These are phyloP conservation scores for Lepidocyrtoides sp. DNA, from an alignment of 2,888 invertebrate genomes.

Conservation along the genomic window DNA sequence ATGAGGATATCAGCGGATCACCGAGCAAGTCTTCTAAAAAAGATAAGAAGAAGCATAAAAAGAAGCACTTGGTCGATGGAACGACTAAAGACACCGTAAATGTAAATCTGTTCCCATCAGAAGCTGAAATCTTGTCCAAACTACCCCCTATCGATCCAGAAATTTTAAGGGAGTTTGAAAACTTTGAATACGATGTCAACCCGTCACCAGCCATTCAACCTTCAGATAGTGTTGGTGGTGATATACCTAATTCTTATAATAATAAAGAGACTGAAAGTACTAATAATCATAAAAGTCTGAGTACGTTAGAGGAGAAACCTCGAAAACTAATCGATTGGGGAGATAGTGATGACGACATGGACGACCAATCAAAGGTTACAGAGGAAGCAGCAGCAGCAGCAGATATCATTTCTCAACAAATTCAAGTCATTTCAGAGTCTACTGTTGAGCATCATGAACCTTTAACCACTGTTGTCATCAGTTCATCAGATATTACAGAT, in stretches of 20 bases:
- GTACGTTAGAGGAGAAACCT: conserved; percentile 62
- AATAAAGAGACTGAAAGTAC: conserved; percentile 72
- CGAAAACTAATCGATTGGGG: conserved; percentile 82
- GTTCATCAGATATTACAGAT: conserved; percentile 46
- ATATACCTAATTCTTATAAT: conserved; percentile 66
- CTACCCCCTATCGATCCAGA: conserved; percentile 90
- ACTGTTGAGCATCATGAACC: conserved; percentile 24
- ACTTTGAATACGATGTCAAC: conserved; percentile 73
- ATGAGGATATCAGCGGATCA: conserved; percentile 24
- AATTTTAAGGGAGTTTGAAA: conserved; percentile 87
- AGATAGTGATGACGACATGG: conserved; percentile 82
- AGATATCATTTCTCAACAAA: conserved; percentile 56
- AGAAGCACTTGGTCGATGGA: conserved; percentile 33
- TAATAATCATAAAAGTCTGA: conserved; percentile 68
- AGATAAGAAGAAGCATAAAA: conserved; percentile 65
- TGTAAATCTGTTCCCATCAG: conserved; percentile 86
- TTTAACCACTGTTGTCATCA: conserved; percentile 25
- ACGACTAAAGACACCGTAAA: conserved; percentile 38
- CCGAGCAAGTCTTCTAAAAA: conserved; percentile 44
- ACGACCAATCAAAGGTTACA: conserved; percentile 50
- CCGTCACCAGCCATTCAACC: conserved; percentile 60
- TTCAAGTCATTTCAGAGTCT: conserved; percentile 59
- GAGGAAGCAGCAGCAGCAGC: conserved; percentile 29
- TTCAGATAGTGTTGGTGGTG: conserved; percentile 74
- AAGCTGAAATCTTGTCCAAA: conserved; percentile 89